These are phyloP conservation scores for Parasteatoda tepidariorum DNA, from an alignment of 1,140 invertebrate species.

Conservation along the genomic window DNA sequence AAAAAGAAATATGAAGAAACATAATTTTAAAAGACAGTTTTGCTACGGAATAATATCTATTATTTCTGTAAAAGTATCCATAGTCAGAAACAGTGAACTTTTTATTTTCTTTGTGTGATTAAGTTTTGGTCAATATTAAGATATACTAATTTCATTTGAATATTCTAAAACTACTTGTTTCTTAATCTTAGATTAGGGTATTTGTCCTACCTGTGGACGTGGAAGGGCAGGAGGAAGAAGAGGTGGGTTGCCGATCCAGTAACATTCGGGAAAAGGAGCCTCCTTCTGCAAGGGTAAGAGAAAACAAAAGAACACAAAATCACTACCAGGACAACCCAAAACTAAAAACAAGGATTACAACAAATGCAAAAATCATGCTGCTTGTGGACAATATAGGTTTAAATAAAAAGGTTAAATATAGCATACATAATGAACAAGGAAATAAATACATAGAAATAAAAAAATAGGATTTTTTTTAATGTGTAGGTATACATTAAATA, in stretches of 20 bases:
- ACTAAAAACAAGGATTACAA: slow-evolving; percentile 56
- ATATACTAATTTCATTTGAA: no score
- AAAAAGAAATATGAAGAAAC: no score
- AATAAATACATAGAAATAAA: neutral
- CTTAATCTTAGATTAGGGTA: slow-evolving; percentile 2
- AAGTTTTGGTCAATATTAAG: no score
- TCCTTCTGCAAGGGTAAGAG: slow-evolving; percentile 58
- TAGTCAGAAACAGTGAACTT: no score
- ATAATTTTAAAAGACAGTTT: no score
- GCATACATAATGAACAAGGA: slow-evolving; percentile 32
- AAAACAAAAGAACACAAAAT: slow-evolving; percentile 61
- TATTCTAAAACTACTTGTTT: no score
- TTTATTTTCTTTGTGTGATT: no score
- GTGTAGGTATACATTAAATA: no score
- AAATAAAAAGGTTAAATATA: slow-evolving; percentile 44
- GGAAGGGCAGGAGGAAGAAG: slow-evolving; percentile 43
- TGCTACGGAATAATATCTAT: no score
- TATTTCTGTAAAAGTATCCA: no score
- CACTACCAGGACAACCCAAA: slow-evolving; percentile 58
- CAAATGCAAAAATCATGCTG: slow-evolving; percentile 52
- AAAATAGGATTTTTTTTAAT: no score
- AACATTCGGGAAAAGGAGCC: slow-evolving; percentile 59
- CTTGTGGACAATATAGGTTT: slow-evolving; percentile 39
- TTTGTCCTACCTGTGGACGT: slow-evolving; percentile 54
- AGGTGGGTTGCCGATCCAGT: slow-evolving; percentile 56